Percentiles rank a stretch among this genome's conserved stretches.
These are phyloP conservation scores for Strigamia crassipes DNA, from an alignment of 2,888 invertebrate species.

Conservation along the genomic window DNA sequence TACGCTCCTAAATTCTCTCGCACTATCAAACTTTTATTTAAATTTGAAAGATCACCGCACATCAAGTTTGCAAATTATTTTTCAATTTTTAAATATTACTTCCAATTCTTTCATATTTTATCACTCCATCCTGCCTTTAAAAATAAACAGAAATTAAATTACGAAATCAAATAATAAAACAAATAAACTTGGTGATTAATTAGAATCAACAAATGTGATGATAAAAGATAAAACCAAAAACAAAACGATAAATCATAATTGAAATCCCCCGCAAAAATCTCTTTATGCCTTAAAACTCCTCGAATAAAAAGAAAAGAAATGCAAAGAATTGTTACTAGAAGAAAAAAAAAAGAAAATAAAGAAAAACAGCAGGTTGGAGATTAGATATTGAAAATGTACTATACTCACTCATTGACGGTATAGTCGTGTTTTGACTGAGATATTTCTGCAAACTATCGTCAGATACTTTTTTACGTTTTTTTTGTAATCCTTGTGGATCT, in stretches of 20 bases:
- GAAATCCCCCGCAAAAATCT: too few species aligned
- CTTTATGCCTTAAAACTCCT: too few species aligned
- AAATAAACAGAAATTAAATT: background rate
- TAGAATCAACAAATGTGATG: background rate
- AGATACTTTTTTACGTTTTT: conserved; percentile 52
- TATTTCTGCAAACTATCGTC: conserved; percentile 51
- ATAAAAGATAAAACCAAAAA: background rate
- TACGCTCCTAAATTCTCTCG: background rate
- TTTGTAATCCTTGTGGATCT: conserved; percentile 52
- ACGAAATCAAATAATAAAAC: background rate
- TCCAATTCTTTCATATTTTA: background rate
- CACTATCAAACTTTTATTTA: background rate
- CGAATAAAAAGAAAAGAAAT: too few species aligned
- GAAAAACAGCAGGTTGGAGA: conserved; percentile 28
- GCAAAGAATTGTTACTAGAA: background rate
- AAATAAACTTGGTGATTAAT: background rate
- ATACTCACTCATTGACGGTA: conserved; percentile 41
- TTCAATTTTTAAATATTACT: background rate
- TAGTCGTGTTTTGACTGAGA: conserved; percentile 49
- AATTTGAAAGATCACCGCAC: background rate
- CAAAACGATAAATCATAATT: background rate
- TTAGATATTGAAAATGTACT: background rate
- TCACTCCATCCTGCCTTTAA: background rate
- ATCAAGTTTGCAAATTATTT: background rate
- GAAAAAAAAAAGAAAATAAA: background rate